phyloP scores from a whole-genome alignment of 2,113 vertebrate genomes.

The Miniopterus natalensis region DNA sequence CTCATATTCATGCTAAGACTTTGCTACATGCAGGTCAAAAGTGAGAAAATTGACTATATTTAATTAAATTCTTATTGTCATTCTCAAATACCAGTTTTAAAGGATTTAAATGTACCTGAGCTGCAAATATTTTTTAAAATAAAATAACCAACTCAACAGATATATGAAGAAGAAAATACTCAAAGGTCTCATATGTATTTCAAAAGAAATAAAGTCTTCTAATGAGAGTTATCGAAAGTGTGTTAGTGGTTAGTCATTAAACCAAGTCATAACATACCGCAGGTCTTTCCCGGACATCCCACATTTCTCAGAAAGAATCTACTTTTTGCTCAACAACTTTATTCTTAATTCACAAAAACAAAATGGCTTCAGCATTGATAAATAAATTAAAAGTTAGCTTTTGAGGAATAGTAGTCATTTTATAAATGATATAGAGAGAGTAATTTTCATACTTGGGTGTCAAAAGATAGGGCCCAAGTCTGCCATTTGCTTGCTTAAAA shows the following conservation, averaged over 20 bases:
- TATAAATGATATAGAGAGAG: constrained; percentile 54
- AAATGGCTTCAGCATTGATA: constrained; percentile 35
- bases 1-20: not conserved
- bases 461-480: constrained; percentile 18
- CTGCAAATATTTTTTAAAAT: constrained; percentile 66
- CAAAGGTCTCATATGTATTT: constrained; percentile 55
- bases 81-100: constrained; percentile 65
- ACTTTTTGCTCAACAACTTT: constrained; percentile 58
- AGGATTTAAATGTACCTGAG: constrained; percentile 48
- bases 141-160: constrained; percentile 63
- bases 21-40: constrained; percentile 4
- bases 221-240: constrained; percentile 59
- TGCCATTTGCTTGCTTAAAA: constrained; percentile 54
- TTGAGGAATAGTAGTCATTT: constrained; percentile 45
- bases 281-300: not conserved
- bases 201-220: constrained; percentile 53
- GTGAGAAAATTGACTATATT: not conserved
- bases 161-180: constrained; percentile 62
- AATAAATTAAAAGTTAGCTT: constrained; percentile 67
- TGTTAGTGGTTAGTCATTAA: constrained; percentile 51
- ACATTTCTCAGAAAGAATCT: constrained; percentile 51
- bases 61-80: constrained; percentile 62
- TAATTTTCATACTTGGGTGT: constrained; percentile 51
- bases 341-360: constrained; percentile 62
- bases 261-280: constrained; percentile 55